Evolutionary conservation across 1,140 invertebrate species (phyloP), one percentile per base, ranked within the genome.

Genomic region (Potamilus streckersoni): DNA sequence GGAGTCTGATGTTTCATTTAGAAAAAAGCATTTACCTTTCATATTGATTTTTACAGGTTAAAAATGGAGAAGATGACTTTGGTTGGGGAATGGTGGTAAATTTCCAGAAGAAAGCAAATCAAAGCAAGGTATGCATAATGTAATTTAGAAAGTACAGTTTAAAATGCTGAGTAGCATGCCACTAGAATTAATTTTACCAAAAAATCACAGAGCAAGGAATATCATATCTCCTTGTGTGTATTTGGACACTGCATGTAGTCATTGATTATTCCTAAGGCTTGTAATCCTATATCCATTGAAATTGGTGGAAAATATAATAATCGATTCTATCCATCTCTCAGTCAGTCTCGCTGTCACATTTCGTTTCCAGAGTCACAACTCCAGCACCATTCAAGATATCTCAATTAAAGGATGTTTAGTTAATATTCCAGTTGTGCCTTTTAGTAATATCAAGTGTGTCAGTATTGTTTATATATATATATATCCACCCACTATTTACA

Each of bases 61-160:
- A 96, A 91, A 95, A 94, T 83, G 94, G 94, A 68, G 93, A 94
- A 0, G 91, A 95, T 74, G 94, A 97, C 87, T 99, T 97, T 90
- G 97, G 97, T 80, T 99, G 98, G 97, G 97, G 97, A 58, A 95
- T 97, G 38, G 93, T 99, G 63, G 93, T 99, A 1, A 98, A 97
- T 89, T 98, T 97, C 84, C 95, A 95, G 82, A 92, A 92, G 77
- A 96, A 96, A 82, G 91, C 93, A 75, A 91, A 90, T 75, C 84
- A 90, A 75, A 89, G 89, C 71, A 90, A 90, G 73, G 88, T 90
- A 80, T 79, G 81, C 70, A 13, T 17, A 58, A 27, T 27, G 14
- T 6, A 16, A 74, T 31, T 72, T 31, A 67, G 38, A 23, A 62
- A 0, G 20, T 19, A 62, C 4, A 62, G 60, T 62, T 62, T 8